phyloP scores from a whole-genome alignment of 2,797 vertebrate genomes.

The Eulemur mongoz region DNA sequence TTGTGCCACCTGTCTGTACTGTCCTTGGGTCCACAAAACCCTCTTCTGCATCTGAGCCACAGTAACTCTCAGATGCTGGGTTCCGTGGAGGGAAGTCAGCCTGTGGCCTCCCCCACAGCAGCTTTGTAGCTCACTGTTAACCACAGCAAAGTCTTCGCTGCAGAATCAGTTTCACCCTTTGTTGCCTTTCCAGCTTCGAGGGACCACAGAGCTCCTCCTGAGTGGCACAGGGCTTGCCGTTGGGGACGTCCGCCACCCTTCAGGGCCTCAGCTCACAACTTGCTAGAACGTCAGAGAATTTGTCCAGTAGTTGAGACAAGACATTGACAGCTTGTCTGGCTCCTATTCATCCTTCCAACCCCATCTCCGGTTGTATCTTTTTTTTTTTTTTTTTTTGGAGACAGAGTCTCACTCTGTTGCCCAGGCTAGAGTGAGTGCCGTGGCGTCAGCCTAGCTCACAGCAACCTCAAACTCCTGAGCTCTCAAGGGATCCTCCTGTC shows the following conservation, averaged over 20 bases:
- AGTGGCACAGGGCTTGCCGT: constrained; percentile 77
- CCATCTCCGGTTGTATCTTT: too few relatives aligned
- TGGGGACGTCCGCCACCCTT: constrained; percentile 87
- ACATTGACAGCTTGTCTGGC: neutral
- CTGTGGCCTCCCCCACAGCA: constrained; percentile 90
- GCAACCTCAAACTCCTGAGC: too few relatives aligned
- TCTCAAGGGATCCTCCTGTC: too few relatives aligned
- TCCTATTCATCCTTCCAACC: too few relatives aligned
- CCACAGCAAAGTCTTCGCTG: constrained; percentile 90
- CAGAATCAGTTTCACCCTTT: constrained; percentile 93
- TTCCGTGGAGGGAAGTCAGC: constrained; percentile 90
- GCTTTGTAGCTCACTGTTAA: constrained; percentile 93
- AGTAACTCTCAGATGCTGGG: constrained; percentile 66
- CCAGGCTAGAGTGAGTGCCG: too few relatives aligned
- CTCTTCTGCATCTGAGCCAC: constrained; percentile 80
- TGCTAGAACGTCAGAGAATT: neutral
- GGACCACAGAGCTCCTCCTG: constrained; percentile 91
- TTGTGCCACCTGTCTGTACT: constrained; percentile 94
- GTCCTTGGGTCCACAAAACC: constrained; percentile 96
- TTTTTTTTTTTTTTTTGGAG: too few relatives aligned
- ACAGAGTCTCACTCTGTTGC: too few relatives aligned
- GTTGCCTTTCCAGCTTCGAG: constrained; percentile 92
- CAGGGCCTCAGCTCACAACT: neutral
- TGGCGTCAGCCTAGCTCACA: too few relatives aligned
- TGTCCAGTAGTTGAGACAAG: neutral